A percentile compares a stretch with the other conserved stretches of the same genome.
These are phyloP conservation scores for human DNA, from an alignment of 2,113 vertebrate genomes.

Conservation along the genomic window GRCh38 chr20:5606501-5607000, in stretches of 20 bases:
- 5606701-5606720: neutral
- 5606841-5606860: neutral
- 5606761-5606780: neutral
- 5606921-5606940: neutral
- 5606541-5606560: neutral
- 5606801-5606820: neutral
- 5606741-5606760: neutral
- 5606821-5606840: neutral
- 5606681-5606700: neutral
- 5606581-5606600: neutral
- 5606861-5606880: neutral
- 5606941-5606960: conserved; percentile 16
- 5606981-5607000: neutral
- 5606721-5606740: neutral
- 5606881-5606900: neutral
- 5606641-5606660: neutral
- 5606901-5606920: neutral
- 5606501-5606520: neutral
- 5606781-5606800: neutral
- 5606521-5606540: neutral
- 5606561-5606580: neutral
- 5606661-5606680: neutral
- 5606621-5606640: neutral
- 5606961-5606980: conserved; percentile 38
- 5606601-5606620: neutral